phyloP scores from a whole-genome alignment of 2,113 vertebrate species.

The Dipodomys stephensi region DNA sequence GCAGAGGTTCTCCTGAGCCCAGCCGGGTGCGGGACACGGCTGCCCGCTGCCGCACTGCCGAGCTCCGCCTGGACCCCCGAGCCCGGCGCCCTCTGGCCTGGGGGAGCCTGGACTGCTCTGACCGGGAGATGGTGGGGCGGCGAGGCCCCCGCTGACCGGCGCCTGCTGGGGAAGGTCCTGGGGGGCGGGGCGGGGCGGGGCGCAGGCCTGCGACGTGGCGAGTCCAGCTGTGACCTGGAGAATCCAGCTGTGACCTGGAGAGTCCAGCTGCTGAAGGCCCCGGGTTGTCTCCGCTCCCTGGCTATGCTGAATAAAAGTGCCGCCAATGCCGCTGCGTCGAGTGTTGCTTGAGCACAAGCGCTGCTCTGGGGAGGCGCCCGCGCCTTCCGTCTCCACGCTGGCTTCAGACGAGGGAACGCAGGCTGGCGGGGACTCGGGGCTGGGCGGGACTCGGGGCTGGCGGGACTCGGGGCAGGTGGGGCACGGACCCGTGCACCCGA shows the following conservation, averaged over 20 bases:
- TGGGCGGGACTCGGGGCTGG: too few species aligned
- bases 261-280: not conserved
- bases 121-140: too few species aligned
- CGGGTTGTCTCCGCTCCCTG: not conserved
- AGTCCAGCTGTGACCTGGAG: too few species aligned
- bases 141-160: not conserved
- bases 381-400: not conserved
- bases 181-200: too few species aligned
- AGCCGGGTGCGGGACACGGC: too few species aligned
- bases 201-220: too few species aligned
- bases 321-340: not conserved
- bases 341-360: not conserved
- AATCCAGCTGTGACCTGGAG: too few species aligned
- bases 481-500: not conserved
- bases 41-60: not conserved
- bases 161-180: too few species aligned
- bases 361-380: not conserved
- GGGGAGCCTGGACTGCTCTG: too few species aligned
- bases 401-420: not conserved
- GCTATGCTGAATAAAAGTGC: not conserved
- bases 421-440: not conserved
- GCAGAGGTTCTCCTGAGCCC: not conserved
- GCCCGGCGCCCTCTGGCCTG: too few species aligned
- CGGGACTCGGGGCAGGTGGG: not conserved
- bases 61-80: not conserved